Base-by-base conservation (phyloP, 37 sponge, comb jelly and placozoan genomes). In the Lycopodina hypogea region DNA sequence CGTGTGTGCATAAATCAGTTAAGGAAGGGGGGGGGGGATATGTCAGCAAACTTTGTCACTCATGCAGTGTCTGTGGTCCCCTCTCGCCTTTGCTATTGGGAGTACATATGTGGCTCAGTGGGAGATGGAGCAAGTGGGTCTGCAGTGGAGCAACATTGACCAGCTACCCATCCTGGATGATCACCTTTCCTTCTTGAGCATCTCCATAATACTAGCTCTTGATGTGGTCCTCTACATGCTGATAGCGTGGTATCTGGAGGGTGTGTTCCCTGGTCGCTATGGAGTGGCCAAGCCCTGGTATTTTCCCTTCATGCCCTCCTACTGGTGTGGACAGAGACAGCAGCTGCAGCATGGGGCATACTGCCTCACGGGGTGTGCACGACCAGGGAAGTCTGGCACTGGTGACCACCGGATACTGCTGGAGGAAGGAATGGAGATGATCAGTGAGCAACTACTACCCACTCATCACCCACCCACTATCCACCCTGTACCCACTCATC, bases 171-270 rank as follows among this genome's bases (percentile, higher is more conserved):
- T 80, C 26, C 65, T 69, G 26, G 93, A 94, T 8, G 90, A 92
- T 72, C 77, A 83, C 50, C 84, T 95, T 75, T 82, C 80, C 64
- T 78, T 98, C 71, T 33, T 62, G 2, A 55, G 57, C 32, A 74
- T 90, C 2, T 36, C 59, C 23, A 66, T 81, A 36, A 90, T 98
- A 86, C 52, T 98, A 56, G 71, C 77, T 12, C 65, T 93, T 33
- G 99, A 98, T 63, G 64, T 78, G 19, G 26, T 90, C 19, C 55
- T 98, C 59, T 98, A 98, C 71, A 33, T 72, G 14, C 18, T 98
- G 42, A 72, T 95, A 28, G 83, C 89, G 29, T 95, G 96, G 94
- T 98, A 98, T 82, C 88, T 98, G 39, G 96, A 98, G 52, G 96
- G 77, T 12, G 90, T 94, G 40, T 83, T 63, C 52, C 87, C 92